These are phyloP conservation scores for Rostratula benghalensis DNA, from an alignment of 2,113 vertebrate genomes.

Conservation along the genomic window DNA sequence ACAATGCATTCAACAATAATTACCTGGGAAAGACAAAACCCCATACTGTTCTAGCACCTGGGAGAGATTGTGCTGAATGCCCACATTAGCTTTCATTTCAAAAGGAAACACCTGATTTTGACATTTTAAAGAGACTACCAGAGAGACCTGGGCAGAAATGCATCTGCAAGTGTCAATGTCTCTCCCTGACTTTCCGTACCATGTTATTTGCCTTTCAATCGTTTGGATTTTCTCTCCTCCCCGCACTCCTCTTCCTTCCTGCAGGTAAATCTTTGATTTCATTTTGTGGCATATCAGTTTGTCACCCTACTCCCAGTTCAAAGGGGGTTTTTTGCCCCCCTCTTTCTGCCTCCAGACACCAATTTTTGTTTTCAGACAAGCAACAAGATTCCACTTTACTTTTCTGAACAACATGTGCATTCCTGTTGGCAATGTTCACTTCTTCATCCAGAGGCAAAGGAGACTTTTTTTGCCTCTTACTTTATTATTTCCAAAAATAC, in stretches of 20 bases:
- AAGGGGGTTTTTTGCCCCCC: not conserved
- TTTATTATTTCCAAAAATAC: not conserved
- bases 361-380: not conserved
- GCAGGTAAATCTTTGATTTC: not conserved
- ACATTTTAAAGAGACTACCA: slow-evolving; percentile 10
- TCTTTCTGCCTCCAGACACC: not conserved
- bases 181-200: not conserved
- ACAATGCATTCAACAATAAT: slow-evolving; percentile 38
- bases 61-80: slow-evolving; percentile 49
- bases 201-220: not conserved
- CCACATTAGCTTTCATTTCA: slow-evolving; percentile 30
- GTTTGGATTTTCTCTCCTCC: not conserved
- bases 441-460: not conserved
- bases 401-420: not conserved
- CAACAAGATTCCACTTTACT: not conserved
- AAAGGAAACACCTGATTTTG: slow-evolving; percentile 42
- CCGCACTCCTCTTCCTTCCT: not conserved
- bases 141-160: not conserved
- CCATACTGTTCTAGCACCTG: slow-evolving; percentile 37
- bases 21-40: slow-evolving; percentile 7
- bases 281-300: not conserved
- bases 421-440: not conserved
- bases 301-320: not conserved
- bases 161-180: not conserved
- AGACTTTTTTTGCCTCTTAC: not conserved